Percentiles rank a stretch among this genome's conserved stretches.
phyloP scores from a whole-genome alignment of 2,797 vertebrate genomes.

The Gymnocypris eckloni region DNA sequence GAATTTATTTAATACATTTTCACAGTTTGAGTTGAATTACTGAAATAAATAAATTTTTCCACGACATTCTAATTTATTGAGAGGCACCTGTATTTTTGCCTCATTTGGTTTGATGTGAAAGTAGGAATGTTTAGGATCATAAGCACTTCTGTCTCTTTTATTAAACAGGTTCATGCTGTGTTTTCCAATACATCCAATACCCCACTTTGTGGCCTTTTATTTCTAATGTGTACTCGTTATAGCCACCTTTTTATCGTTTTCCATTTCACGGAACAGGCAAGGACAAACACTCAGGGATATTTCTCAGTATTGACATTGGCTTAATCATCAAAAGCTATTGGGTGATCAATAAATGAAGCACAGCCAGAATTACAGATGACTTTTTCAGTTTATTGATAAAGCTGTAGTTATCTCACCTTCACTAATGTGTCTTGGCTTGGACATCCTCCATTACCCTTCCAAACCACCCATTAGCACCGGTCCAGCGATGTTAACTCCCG shows the following conservation, averaged over 20 bases:
- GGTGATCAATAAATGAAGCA: constrained; percentile 70
- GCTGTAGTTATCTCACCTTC: constrained; percentile 7
- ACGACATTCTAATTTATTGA: too few relatives aligned
- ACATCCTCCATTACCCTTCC: not conserved
- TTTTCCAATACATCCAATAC: constrained; percentile 12
- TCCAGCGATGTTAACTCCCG: constrained; percentile 58
- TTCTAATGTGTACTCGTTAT: constrained; percentile 18
- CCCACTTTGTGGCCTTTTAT: constrained; percentile 12
- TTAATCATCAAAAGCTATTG: constrained; percentile 69
- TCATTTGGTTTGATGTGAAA: constrained; percentile 53
- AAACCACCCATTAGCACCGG: constrained; percentile 52
- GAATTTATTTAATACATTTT: too few relatives aligned
- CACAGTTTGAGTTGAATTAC: too few relatives aligned
- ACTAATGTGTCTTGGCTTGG: not conserved
- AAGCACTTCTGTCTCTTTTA: constrained; percentile 53
- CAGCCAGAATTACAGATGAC: constrained; percentile 60
- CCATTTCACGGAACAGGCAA: constrained; percentile 34
- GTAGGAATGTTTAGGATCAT: constrained; percentile 46
- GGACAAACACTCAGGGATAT: constrained; percentile 57
- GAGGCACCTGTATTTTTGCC: constrained; percentile 19
- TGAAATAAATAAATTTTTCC: too few relatives aligned
- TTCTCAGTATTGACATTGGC: constrained; percentile 64
- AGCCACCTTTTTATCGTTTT: not conserved
- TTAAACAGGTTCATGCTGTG: constrained; percentile 6
- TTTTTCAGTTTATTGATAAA: constrained; percentile 64